Evolutionary conservation across 2,888 invertebrate species (phyloP).

Genomic region (Acrobasis repandana): DNA sequence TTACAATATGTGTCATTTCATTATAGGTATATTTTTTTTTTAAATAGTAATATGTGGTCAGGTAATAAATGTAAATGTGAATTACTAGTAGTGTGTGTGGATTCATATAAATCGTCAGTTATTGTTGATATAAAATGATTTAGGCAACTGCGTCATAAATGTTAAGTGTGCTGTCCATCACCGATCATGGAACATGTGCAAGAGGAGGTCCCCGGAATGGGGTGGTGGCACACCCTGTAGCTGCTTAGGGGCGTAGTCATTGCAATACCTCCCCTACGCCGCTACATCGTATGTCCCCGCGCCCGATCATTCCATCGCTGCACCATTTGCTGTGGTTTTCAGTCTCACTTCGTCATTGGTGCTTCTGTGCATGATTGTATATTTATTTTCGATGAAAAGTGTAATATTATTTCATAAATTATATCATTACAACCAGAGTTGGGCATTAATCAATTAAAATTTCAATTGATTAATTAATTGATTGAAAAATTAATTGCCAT

Average conservation of each 20-base stretch:
- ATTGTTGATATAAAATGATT: background rate
- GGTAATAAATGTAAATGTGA: too few relatives aligned
- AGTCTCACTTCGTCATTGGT: conserved; percentile 32
- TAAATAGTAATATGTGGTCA: too few relatives aligned
- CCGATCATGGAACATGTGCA: conserved; percentile 1
- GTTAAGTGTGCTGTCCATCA: conserved; percentile 6
- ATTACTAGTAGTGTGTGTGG: background rate
- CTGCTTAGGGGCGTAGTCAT: conserved; percentile 78
- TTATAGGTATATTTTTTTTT: too few relatives aligned
- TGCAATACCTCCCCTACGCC: conserved; percentile 62
- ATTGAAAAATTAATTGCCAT: too few relatives aligned
- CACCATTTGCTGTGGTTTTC: conserved; percentile 35
- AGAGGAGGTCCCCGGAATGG: conserved; percentile 13
- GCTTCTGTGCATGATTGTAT: conserved; percentile 38
- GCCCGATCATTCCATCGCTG: conserved; percentile 41
- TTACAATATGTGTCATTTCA: too few relatives aligned
- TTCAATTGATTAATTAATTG: too few relatives aligned
- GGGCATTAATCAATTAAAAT: too few relatives aligned
- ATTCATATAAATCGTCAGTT: background rate
- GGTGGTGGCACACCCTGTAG: conserved; percentile 74
- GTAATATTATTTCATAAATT: too few relatives aligned
- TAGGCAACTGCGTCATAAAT: background rate
- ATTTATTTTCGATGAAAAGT: conserved; percentile 3
- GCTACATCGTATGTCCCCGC: conserved; percentile 68
- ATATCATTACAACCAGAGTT: too few relatives aligned